A percentile compares a stretch with the other conserved stretches of the same genome.
Conservation (phyloP, 2,113 vertebrate genomes). For the Epinephelus cyanopodus region DNA sequence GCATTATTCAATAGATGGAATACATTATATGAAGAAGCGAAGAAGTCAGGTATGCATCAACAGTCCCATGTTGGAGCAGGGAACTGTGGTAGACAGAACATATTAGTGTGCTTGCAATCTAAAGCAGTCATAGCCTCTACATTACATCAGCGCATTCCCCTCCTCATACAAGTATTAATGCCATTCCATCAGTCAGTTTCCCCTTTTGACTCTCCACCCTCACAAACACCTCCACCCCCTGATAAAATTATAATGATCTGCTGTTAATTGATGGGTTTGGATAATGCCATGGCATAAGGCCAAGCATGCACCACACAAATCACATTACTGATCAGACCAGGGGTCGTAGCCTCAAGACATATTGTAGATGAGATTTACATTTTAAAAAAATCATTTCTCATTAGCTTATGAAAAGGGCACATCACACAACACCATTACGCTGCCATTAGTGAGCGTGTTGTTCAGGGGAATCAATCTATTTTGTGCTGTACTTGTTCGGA, state of each 20-base stretch:
- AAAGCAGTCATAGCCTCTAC: slow-evolving; percentile 8
- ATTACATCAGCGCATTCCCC: slow-evolving; percentile 14
- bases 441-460: slow-evolving; percentile 42
- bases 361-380: slow-evolving; percentile 59
- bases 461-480: slow-evolving; percentile 33
- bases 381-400: slow-evolving; percentile 45
- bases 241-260: slow-evolving; percentile 50
- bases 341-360: slow-evolving; percentile 51
- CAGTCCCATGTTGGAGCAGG: background rate
- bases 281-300: slow-evolving; percentile 64
- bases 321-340: slow-evolving; percentile 60
- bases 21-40: slow-evolving; percentile 8
- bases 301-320: slow-evolving; percentile 55
- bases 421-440: slow-evolving; percentile 46
- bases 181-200: slow-evolving; percentile 18
- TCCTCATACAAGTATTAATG: slow-evolving; percentile 33
- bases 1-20: slow-evolving; percentile 30
- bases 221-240: slow-evolving; percentile 49
- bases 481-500: slow-evolving; percentile 3
- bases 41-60: slow-evolving; percentile 1
- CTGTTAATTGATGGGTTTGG: slow-evolving; percentile 65
- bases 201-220: slow-evolving; percentile 33
- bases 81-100: background rate
- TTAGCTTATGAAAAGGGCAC: slow-evolving; percentile 75
- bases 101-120: background rate